These are phyloP conservation scores for Carcharodon carcharias DNA, from an alignment of 2,797 vertebrate species.

Conservation along the genomic window DNA sequence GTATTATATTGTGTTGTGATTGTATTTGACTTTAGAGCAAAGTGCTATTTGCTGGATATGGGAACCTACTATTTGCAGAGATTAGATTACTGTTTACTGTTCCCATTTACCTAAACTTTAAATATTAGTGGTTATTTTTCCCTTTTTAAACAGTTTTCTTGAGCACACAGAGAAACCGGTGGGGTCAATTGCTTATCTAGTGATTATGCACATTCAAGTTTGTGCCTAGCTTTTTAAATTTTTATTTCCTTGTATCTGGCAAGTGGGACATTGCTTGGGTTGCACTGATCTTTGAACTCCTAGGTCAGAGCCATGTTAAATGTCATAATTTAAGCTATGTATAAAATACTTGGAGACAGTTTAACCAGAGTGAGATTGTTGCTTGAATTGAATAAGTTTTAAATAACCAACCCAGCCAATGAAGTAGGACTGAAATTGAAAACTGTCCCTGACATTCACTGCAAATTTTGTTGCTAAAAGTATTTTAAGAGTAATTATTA, in stretches of 20 bases:
- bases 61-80: not conserved
- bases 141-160: not conserved
- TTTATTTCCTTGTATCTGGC: conserved; percentile 36
- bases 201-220: not conserved
- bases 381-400: not conserved
- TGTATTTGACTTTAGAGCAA: conserved; percentile 31
- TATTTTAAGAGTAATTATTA: not conserved
- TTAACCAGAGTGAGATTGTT: not conserved
- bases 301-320: not conserved
- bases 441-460: no score
- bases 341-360: not conserved
- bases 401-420: not conserved
- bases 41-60: conserved; percentile 38
- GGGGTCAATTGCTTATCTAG: not conserved
- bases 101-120: not conserved
- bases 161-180: not conserved
- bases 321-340: not conserved
- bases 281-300: not conserved
- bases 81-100: not conserved
- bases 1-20: conserved; percentile 20
- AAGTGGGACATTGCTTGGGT: conserved; percentile 37
- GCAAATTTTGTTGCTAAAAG: not conserved
- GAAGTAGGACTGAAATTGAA: not conserved
- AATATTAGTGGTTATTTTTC: not conserved
- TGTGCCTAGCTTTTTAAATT: not conserved